Conservation (phyloP, 2,113 vertebrate species). For the Chlorocebus sabaeus region DNA sequence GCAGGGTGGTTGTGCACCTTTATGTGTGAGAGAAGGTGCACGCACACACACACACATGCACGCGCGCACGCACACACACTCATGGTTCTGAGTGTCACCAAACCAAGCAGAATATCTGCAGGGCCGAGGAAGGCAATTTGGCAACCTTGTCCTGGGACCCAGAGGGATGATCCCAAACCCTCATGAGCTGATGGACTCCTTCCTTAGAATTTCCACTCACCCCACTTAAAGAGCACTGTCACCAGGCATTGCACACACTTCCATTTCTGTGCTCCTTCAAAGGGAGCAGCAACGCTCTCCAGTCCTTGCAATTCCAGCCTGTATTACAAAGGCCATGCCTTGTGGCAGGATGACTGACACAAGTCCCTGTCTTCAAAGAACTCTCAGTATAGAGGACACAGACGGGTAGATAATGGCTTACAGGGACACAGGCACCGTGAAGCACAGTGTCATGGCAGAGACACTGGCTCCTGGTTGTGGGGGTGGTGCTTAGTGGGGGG, state of each 20-base stretch:
- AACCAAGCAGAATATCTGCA: not conserved
- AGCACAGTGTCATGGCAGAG: not conserved
- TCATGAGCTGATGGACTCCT: not conserved
- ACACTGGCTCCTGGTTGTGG: not conserved
- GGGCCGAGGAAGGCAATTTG: not conserved
- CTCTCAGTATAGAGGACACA: not conserved
- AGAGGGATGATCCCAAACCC: not conserved
- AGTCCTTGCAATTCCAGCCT: not conserved
- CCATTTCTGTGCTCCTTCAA: not conserved
- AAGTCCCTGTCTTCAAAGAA: not conserved
- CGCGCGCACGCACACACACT: not conserved
- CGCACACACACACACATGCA: not conserved
- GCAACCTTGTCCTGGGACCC: not conserved
- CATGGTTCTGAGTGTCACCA: not conserved
- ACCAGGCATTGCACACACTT: not conserved
- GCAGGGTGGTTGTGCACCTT: constrained; percentile 44
- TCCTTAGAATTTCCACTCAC: not conserved
- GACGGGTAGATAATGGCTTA: not conserved
- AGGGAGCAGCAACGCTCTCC: not conserved
- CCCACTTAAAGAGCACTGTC: not conserved
- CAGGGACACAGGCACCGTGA: not conserved
- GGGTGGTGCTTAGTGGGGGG: not conserved
- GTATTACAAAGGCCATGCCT: not conserved
- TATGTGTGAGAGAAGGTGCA: not conserved
- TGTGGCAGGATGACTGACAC: not conserved